Percentiles rank a stretch among this genome's conserved stretches.
Conservation (phyloP, 1,140 invertebrate species). For the Charaxes varanes region DNA sequence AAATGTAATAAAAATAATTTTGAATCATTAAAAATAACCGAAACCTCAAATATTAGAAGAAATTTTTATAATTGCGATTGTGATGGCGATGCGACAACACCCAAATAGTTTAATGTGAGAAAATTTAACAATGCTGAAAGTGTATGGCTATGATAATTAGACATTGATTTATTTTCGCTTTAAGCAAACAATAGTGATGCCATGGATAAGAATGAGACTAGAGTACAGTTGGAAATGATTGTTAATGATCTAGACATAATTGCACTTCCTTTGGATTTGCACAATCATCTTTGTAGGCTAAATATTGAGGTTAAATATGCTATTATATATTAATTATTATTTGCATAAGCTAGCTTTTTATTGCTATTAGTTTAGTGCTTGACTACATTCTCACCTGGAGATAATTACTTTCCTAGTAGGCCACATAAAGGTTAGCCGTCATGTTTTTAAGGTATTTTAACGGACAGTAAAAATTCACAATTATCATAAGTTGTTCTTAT, state of each 20-base stretch:
- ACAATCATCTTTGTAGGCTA: too few species aligned
- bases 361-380: too few species aligned
- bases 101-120: conserved; percentile 47
- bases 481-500: too few species aligned
- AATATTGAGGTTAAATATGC: background rate
- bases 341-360: background rate
- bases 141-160: conserved; percentile 18
- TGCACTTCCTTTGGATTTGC: background rate
- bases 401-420: too few species aligned
- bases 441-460: too few species aligned
- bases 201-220: conserved; percentile 12
- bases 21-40: conserved; percentile 47
- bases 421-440: too few species aligned
- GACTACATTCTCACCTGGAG: too few species aligned
- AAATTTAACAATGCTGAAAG: conserved; percentile 32
- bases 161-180: conserved; percentile 39
- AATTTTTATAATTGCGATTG: conserved; percentile 51
- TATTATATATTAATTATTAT: background rate
- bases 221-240: conserved; percentile 9
- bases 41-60: conserved; percentile 36
- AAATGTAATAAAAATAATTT: conserved; percentile 47
- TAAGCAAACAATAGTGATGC: conserved; percentile 16
- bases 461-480: too few species aligned
- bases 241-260: conserved; percentile 8
- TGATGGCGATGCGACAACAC: conserved; percentile 27